These are phyloP conservation scores for Brachyopa scutellaris DNA, from an alignment of 2,888 invertebrate species.

Conservation along the genomic window DNA sequence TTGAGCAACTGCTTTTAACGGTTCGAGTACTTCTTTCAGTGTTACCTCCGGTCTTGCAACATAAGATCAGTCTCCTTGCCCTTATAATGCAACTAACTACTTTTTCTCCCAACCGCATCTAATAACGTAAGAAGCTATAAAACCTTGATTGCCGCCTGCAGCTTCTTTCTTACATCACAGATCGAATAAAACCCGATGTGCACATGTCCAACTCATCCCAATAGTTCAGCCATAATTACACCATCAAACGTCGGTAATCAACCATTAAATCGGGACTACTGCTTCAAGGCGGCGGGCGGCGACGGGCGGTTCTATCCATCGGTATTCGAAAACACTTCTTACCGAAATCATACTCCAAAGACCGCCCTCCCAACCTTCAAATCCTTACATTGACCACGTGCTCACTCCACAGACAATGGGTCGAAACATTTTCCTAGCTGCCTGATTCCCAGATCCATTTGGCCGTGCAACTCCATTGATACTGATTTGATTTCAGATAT, in stretches of 20 bases:
- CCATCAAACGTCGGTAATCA: constrained; percentile 63
- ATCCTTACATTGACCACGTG: constrained; percentile 58
- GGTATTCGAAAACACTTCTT: constrained; percentile 47
- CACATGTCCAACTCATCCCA: constrained; percentile 27
- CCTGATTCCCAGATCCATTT: constrained; percentile 41
- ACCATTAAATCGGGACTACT: constrained; percentile 44
- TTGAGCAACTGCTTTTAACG: no score
- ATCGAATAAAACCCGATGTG: not conserved
- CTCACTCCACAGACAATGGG: constrained; percentile 49
- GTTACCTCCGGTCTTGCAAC: no score
- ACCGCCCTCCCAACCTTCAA: constrained; percentile 66
- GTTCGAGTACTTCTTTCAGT: no score
- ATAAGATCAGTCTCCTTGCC: no score
- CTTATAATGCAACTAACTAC: no score
- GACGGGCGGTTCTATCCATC: no score
- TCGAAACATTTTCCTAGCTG: constrained; percentile 40
- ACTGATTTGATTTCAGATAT: constrained; percentile 66
- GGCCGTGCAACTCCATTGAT: constrained; percentile 47
- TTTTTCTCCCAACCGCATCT: no score
- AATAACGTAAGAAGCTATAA: not conserved
- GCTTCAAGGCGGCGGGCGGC: constrained; percentile 36
- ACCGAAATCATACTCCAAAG: constrained; percentile 11
- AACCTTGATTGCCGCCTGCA: constrained; percentile 18
- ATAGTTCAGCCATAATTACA: constrained; percentile 56
- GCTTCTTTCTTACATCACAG: constrained; percentile 10